A percentile compares a stretch with the other conserved stretches of the same genome.
These are phyloP conservation scores for Xylocopa sonorina DNA, from an alignment of 1,140 invertebrate species.

Conservation along the genomic window DNA sequence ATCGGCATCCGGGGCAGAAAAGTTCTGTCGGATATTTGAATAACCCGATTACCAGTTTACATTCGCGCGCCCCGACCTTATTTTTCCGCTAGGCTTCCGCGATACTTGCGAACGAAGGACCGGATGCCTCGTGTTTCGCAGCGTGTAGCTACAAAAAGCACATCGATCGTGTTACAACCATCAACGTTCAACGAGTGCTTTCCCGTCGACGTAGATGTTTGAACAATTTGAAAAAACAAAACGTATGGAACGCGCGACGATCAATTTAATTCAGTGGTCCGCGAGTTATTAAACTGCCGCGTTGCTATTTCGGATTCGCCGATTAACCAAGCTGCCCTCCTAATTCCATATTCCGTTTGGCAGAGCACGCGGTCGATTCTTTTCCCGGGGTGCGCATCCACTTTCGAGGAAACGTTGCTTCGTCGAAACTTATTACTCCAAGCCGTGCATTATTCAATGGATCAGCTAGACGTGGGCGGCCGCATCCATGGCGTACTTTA, in stretches of 20 bases:
- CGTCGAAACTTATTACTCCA: slow-evolving; percentile 37
- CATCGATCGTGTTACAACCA: too few relatives aligned
- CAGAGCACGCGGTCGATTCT: slow-evolving; percentile 1
- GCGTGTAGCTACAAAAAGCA: too few relatives aligned
- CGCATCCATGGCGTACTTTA: slow-evolving; percentile 40
- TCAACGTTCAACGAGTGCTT: too few relatives aligned
- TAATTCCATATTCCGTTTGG: not conserved
- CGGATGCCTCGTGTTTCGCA: too few relatives aligned
- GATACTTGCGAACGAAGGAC: not conserved
- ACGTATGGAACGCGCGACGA: too few relatives aligned
- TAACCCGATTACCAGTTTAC: slow-evolving; percentile 25
- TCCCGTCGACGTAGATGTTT: too few relatives aligned
- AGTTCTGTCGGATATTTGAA: slow-evolving; percentile 45
- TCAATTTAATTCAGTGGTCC: too few relatives aligned
- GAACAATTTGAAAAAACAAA: too few relatives aligned
- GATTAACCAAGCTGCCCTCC: too few relatives aligned
- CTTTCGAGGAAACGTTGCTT: slow-evolving; percentile 6
- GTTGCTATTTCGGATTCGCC: too few relatives aligned
- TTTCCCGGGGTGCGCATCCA: not conserved
- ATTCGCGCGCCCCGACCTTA: slow-evolving; percentile 18
- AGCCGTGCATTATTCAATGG: slow-evolving; percentile 46
- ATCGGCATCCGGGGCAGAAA: slow-evolving; percentile 34
- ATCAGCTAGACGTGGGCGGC: slow-evolving; percentile 10
- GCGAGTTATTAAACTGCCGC: too few relatives aligned
- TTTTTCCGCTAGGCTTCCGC: not conserved